Conservation (phyloP, 1,140 invertebrate species). For the silkworm (Bombyx mori) region DNA sequence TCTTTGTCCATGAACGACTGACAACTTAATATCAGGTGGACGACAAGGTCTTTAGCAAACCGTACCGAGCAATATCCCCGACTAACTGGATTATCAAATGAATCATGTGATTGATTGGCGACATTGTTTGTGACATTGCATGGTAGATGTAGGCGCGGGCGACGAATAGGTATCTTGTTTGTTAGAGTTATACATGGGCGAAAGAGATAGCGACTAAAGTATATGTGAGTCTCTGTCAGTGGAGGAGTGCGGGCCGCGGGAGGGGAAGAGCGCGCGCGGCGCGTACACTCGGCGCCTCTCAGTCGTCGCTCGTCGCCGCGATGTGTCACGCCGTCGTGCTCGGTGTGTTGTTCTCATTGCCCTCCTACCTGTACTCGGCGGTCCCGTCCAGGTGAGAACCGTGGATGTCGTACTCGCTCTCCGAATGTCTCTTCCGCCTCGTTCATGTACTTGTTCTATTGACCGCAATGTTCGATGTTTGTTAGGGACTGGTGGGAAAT, state of each 20-base stretch:
- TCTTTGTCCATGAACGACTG: too few relatives aligned
- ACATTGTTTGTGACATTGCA: not conserved
- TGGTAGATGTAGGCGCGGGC: conserved; percentile 2
- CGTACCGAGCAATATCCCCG: too few relatives aligned
- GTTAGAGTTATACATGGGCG: too few relatives aligned
- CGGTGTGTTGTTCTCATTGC: conserved; percentile 57
- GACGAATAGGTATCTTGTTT: too few relatives aligned
- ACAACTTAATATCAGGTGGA: too few relatives aligned
- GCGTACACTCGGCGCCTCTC: not conserved
- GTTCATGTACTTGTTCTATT: too few relatives aligned
- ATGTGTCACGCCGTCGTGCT: conserved; percentile 63
- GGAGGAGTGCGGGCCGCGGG: conserved; percentile 1
- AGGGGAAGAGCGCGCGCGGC: not conserved
- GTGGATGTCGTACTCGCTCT: not conserved
- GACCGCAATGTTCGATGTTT: too few relatives aligned
- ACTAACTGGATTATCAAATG: not conserved
- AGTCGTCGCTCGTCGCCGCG: conserved; percentile 25
- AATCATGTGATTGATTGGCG: not conserved
- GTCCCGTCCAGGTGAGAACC: conserved; percentile 59
- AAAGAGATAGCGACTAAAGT: too few relatives aligned
- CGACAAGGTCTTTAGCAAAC: too few relatives aligned
- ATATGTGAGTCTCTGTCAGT: not conserved
- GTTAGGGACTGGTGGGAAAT: too few relatives aligned
- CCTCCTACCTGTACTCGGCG: conserved; percentile 56
- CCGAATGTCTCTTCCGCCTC: too few relatives aligned